These are phyloP conservation scores for Thalassoma bifasciatum DNA, from an alignment of 2,113 vertebrate species.

Conservation along the genomic window DNA sequence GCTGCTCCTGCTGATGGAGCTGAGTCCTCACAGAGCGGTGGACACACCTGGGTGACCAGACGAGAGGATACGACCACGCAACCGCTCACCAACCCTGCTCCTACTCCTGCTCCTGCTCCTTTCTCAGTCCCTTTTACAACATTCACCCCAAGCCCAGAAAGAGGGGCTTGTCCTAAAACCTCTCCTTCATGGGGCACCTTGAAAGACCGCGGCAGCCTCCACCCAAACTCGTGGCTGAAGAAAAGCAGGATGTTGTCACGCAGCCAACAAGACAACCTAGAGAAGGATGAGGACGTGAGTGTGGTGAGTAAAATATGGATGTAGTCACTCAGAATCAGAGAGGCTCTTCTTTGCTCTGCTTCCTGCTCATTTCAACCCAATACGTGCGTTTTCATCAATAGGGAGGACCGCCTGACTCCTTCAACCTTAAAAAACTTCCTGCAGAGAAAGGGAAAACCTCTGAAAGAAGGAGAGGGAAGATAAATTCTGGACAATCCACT, in stretches of 20 bases:
- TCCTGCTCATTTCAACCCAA: background rate
- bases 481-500: constrained; percentile 12
- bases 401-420: constrained; percentile 12
- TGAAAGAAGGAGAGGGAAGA: constrained; percentile 20
- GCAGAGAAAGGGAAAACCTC: constrained; percentile 12
- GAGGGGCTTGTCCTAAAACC: constrained; percentile 8
- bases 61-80: constrained; percentile 29
- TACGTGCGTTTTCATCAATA: constrained; percentile 13
- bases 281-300: constrained; percentile 66
- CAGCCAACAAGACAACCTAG: constrained; percentile 77
- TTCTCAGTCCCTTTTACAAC: background rate
- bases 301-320: constrained; percentile 19
- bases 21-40: constrained; percentile 80
- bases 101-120: background rate
- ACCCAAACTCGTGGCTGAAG: constrained; percentile 88
- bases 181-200: constrained; percentile 68
- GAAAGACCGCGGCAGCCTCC: constrained; percentile 80
- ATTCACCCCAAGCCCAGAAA: background rate
- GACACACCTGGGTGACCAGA: constrained; percentile 17
- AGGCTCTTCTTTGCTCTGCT: too few species aligned
- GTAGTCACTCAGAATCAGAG: too few species aligned
- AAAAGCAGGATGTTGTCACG: constrained; percentile 85
- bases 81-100: background rate
- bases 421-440: background rate
- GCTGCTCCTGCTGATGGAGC: background rate